A percentile compares a stretch with the other conserved stretches of the same genome.
Evolutionary conservation across 1,140 invertebrate genomes (phyloP).

Genomic region (Sitodiplosis mosellana): DNA sequence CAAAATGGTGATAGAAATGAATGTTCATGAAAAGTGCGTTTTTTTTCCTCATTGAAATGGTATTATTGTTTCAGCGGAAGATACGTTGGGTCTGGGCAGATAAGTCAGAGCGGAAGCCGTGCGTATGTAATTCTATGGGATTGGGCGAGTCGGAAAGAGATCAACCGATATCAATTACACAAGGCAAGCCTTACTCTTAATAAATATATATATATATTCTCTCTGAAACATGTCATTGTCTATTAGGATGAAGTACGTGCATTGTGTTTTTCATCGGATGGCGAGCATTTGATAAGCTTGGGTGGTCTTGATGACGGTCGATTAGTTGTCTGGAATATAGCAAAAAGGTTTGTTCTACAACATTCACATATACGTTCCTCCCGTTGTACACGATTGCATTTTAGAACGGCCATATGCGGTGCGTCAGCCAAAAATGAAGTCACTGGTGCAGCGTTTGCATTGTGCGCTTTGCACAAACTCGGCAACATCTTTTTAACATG

Average conservation of each 20-base stretch:
- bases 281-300: constrained; percentile 61
- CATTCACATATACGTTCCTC: background rate
- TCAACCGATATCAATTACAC: constrained; percentile 58
- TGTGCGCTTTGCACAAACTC: constrained; percentile 34
- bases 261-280: constrained; percentile 60
- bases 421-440: constrained; percentile 40
- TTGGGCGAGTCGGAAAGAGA: constrained; percentile 39
- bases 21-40: background rate
- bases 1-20: constrained; percentile 25
- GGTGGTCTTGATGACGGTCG: constrained; percentile 78
- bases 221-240: too few species aligned
- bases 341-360: constrained; percentile 25
- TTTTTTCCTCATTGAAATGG: background rate
- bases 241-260: constrained; percentile 56
- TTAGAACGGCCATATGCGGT: constrained; percentile 38
- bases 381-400: constrained; percentile 1
- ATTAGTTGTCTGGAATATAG: constrained; percentile 55
- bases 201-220: background rate
- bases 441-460: constrained; percentile 40
- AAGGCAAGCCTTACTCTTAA: constrained; percentile 32
- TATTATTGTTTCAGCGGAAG: constrained; percentile 36
- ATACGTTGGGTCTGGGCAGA: constrained; percentile 71
- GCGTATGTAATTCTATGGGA: constrained; percentile 76
- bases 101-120: constrained; percentile 80
- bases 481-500: constrained; percentile 45